Percentiles rank a stretch among this genome's conserved stretches.
These are phyloP conservation scores for Chrysolina americana DNA, from an alignment of 2,888 invertebrate genomes.

Conservation along the genomic window DNA sequence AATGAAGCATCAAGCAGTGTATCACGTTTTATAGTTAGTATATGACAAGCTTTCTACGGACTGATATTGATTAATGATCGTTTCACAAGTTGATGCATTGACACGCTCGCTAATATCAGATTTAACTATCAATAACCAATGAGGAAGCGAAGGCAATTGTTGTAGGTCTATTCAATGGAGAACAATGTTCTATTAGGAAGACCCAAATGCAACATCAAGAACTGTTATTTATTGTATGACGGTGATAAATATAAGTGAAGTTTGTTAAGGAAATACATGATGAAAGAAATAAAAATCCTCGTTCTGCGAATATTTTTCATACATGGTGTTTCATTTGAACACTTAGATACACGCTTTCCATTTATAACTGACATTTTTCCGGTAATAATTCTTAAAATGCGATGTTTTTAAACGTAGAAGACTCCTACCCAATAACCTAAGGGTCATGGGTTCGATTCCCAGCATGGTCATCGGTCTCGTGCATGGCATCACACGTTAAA, in stretches of 20 bases:
- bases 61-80: conserved; percentile 15
- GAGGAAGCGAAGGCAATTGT: conserved; percentile 10
- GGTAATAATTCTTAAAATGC: too few relatives aligned
- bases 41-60: conserved; percentile 22
- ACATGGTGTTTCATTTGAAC: too few relatives aligned
- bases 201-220: conserved; percentile 3
- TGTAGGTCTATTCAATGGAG: not conserved
- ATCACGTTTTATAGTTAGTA: conserved; percentile 11
- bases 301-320: not conserved
- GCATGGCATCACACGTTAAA: too few relatives aligned
- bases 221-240: conserved; percentile 13
- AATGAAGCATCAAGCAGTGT: conserved; percentile 5
- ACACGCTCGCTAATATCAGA: conserved; percentile 14
- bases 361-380: too few relatives aligned
- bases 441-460: too few relatives aligned
- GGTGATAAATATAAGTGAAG: not conserved
- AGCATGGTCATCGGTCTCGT: too few relatives aligned
- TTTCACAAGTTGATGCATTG: conserved; percentile 20
- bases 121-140: conserved; percentile 16
- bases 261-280: not conserved
- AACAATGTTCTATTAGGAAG: conserved; percentile 16
- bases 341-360: too few relatives aligned
- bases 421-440: too few relatives aligned
- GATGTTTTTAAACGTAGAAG: too few relatives aligned
- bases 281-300: not conserved